Evolutionary conservation across 2,797 vertebrate genomes (phyloP).

Genomic region (Poeciliopsis infans): DNA sequence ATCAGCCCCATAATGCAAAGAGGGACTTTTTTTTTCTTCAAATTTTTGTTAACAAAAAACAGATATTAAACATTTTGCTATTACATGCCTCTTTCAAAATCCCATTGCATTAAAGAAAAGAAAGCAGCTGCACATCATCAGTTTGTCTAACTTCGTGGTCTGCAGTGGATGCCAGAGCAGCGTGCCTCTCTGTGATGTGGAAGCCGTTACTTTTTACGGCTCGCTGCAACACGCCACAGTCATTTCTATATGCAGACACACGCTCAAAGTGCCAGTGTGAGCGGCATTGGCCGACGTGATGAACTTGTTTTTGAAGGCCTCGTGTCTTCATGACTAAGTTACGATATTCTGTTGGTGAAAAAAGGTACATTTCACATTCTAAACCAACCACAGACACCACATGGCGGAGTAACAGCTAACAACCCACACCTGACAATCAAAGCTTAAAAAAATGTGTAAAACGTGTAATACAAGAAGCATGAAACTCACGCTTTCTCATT

Average conservation of each 20-base stretch:
- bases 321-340: slow-evolving; percentile 1
- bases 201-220: slow-evolving; percentile 59
- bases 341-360: slow-evolving; percentile 13
- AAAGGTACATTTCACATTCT: slow-evolving; percentile 29
- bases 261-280: slow-evolving; percentile 13
- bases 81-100: not conserved
- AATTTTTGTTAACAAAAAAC: not conserved
- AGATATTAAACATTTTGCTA: not conserved
- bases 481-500: slow-evolving; percentile 1
- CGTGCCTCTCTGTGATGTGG: slow-evolving; percentile 68
- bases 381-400: slow-evolving; percentile 45
- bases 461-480: not conserved
- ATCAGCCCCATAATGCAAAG: not conserved
- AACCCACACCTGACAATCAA: slow-evolving; percentile 31
- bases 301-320: slow-evolving; percentile 9
- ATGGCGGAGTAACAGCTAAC: slow-evolving; percentile 20
- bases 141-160: slow-evolving; percentile 17
- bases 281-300: not conserved
- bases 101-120: not conserved
- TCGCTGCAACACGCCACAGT: slow-evolving; percentile 43
- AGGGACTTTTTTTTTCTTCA: not conserved
- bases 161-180: slow-evolving; percentile 48
- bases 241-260: slow-evolving; percentile 30
- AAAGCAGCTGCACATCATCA: not conserved
- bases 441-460: slow-evolving; percentile 23